Evolutionary conservation across 2,797 vertebrate species (phyloP).

Genomic region (Eulemur coronatus): DNA sequence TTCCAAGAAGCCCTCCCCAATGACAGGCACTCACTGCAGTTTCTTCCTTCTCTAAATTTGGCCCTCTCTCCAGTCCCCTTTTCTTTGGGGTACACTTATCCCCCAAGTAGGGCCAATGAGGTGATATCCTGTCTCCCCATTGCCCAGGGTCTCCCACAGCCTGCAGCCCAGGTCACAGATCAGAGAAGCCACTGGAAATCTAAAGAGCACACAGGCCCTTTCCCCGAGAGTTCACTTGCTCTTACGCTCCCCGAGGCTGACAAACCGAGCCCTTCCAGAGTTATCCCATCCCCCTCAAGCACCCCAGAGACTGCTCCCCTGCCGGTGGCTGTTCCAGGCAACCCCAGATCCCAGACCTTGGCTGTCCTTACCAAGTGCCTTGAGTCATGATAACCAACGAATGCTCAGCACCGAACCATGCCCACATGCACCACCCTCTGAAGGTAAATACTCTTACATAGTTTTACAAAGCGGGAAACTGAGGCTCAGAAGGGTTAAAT

Average conservation of each 20-base stretch:
- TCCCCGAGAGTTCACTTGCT: not conserved
- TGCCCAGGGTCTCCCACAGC: not conserved
- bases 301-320: not conserved
- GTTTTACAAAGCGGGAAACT: not conserved
- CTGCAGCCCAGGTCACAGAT: not conserved
- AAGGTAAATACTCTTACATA: not conserved
- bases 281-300: not conserved
- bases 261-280: not conserved
- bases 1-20: slow-evolving; percentile 27
- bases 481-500: not conserved
- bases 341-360: not conserved
- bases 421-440: not conserved
- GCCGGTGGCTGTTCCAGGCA: not conserved
- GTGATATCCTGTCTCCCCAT: not conserved
- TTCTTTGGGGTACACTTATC: not conserved
- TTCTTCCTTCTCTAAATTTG: not conserved
- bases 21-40: not conserved
- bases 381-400: not conserved
- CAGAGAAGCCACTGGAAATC: not conserved
- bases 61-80: not conserved
- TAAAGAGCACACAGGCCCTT: not conserved
- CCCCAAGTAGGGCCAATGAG: not conserved
- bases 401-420: not conserved
- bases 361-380: not conserved
- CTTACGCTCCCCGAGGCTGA: not conserved